phyloP scores from a whole-genome alignment of 2,888 invertebrate genomes.

The Cosmia trapezina region DNA sequence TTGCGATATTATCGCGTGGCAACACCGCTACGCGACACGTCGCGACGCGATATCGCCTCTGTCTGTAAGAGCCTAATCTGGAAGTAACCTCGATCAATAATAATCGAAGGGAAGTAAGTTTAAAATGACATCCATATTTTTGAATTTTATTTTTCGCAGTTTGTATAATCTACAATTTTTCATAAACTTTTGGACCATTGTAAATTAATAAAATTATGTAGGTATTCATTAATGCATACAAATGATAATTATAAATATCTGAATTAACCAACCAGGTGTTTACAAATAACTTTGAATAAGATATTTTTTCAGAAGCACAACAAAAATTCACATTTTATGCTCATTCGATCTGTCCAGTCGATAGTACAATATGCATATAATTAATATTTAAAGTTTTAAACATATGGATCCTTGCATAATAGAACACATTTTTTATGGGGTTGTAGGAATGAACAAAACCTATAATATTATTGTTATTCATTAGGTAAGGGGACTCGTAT shows the following conservation, averaged over 20 bases:
- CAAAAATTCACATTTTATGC: slow-evolving; percentile 47
- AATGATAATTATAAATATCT: not conserved
- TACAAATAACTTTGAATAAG: slow-evolving; percentile 32
- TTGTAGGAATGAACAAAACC: slow-evolving; percentile 65
- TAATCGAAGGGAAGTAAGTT: too few species aligned
- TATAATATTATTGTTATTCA: slow-evolving; percentile 61
- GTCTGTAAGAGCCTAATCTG: too few species aligned
- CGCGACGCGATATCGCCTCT: too few species aligned
- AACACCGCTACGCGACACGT: too few species aligned
- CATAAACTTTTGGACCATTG: not conserved
- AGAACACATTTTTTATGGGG: slow-evolving; percentile 49
- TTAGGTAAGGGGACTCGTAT: slow-evolving; percentile 61
- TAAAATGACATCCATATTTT: not conserved
- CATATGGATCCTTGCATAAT: slow-evolving; percentile 42
- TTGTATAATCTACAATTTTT: not conserved
- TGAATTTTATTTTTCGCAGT: too few species aligned
- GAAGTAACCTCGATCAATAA: too few species aligned
- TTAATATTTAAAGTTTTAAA: slow-evolving; percentile 39
- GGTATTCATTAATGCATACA: too few species aligned
- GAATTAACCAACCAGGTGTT: slow-evolving; percentile 16
- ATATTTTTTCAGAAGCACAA: slow-evolving; percentile 37
- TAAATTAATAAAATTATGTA: not conserved
- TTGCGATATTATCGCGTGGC: too few species aligned
- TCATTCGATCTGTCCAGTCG: slow-evolving; percentile 48
- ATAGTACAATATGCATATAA: slow-evolving; percentile 55